Percentiles rank a stretch among this genome's conserved stretches.
Evolutionary conservation across 2,113 vertebrate species (phyloP).

Genomic region (Charina bottae): DNA sequence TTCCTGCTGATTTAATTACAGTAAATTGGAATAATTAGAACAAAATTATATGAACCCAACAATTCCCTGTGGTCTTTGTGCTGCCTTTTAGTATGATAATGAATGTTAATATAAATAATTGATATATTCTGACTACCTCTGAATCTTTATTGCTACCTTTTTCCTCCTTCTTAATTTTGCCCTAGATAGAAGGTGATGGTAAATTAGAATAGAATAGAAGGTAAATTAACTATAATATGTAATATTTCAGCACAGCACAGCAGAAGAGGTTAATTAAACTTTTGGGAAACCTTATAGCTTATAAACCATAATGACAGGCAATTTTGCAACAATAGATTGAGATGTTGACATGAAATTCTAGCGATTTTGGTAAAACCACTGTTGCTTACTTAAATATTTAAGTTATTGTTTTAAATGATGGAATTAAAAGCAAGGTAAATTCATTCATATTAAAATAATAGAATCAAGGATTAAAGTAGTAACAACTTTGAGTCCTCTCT

Average conservation of each 20-base stretch:
- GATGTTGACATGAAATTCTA: slow-evolving; percentile 44
- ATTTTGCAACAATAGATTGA: slow-evolving; percentile 48
- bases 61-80: slow-evolving; percentile 62
- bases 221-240: slow-evolving; percentile 31
- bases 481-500: not conserved
- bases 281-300: slow-evolving; percentile 52
- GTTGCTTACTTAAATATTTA: slow-evolving; percentile 5
- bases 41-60: slow-evolving; percentile 63
- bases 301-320: slow-evolving; percentile 56
- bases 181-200: slow-evolving; percentile 54
- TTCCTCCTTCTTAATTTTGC: slow-evolving; percentile 55
- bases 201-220: no score
- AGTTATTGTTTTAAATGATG: slow-evolving; percentile 6
- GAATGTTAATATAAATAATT: slow-evolving; percentile 69
- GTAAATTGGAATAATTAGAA: slow-evolving; percentile 73
- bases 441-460: not conserved
- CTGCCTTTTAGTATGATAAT: slow-evolving; percentile 67
- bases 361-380: not conserved
- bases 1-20: slow-evolving; percentile 70
- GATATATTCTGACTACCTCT: slow-evolving; percentile 59
- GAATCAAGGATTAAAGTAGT: not conserved
- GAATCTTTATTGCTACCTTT: slow-evolving; percentile 57
- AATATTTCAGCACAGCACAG: slow-evolving; percentile 50
- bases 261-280: slow-evolving; percentile 65
- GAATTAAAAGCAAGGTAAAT: not conserved